Evolutionary conservation across 2,888 invertebrate genomes (phyloP), one percentile per base, ranked within the genome.

Genomic region (Hydrotaea cyrtoneurina): DNA sequence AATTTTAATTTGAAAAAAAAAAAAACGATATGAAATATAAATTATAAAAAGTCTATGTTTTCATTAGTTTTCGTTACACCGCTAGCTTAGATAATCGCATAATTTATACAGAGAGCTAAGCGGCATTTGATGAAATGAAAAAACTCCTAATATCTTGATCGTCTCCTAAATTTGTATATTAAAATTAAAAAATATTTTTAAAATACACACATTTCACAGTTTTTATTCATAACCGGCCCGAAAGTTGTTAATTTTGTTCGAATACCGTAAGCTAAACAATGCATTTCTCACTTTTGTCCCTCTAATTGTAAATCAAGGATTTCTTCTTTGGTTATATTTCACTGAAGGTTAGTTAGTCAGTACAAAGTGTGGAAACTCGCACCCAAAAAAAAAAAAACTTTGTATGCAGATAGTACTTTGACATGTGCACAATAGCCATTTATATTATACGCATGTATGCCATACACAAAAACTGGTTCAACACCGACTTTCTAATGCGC

Each of bases 271-370:
- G 21, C 2, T 21, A 55, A 59, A 59, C 26, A 59, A 66, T 66
- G 43, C 15, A 71, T 57, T 43, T 57, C 19, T 64, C 43, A 43
- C 59, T 11, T 71, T 13, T 43, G 11, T 57, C n/a, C 57, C n/a
- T 7, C 55, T 74, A 75, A 75, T 78, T 80, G 36, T 66, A 59
- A 73, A 76, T 76, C 84, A 84, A 84, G 78, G 84, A 66, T 59
- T 78, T 39, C 11, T 66, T n/a, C 8, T 57, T 59, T 59, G 15
- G 15, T 50, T 50, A 50, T 50, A 50, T 15, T 50, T 2, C 2
- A 50, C 7, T 50, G 50, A 50, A 50, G 50, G 50, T 13, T 4
- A 43, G 2, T 8, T 43, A 8, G 10, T n/a, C 43, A 43, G 43
- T 43, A 10, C 43, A 7, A 7, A 31, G 7, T 4, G 31, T 31